phyloP scores from a whole-genome alignment of 2,113 vertebrate species.

The Phasianus colchicus region DNA sequence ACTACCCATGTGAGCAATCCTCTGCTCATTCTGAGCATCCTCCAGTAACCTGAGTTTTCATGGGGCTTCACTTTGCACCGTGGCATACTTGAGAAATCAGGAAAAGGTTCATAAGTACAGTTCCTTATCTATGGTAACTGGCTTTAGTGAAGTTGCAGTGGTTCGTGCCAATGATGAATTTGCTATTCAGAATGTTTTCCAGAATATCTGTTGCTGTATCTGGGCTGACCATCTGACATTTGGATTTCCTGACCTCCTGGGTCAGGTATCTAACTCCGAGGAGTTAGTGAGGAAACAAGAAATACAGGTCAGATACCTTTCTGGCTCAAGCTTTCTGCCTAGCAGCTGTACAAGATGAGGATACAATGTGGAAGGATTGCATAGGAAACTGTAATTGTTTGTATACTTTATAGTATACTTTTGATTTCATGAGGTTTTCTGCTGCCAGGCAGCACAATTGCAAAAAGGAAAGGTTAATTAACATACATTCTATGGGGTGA shows the following conservation, averaged over 20 bases:
- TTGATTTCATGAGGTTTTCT: background rate
- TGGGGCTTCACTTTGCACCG: background rate
- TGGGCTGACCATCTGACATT: background rate
- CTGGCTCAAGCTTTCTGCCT: background rate
- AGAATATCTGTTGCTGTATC: background rate
- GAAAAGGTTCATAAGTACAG: background rate
- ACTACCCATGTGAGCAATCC: accelerated
- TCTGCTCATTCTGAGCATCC: background rate
- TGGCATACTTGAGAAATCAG: background rate
- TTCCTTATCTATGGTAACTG: background rate
- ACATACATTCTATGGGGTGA: background rate
- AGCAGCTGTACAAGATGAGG: background rate
- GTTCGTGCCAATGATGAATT: background rate
- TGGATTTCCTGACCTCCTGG: background rate
- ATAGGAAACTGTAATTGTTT: background rate
- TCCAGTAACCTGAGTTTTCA: background rate
- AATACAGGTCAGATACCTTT: background rate
- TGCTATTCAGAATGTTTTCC: background rate
- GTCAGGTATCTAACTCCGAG: background rate
- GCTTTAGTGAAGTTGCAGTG: background rate
- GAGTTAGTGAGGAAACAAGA: background rate
- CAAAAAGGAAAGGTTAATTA: background rate
- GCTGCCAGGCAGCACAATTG: background rate
- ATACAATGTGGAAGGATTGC: background rate
- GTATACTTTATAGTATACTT: background rate